A percentile compares a stretch with the other conserved stretches of the same genome.
Conservation (phyloP, 2,797 vertebrate genomes). For the Naso thynnoides region DNA sequence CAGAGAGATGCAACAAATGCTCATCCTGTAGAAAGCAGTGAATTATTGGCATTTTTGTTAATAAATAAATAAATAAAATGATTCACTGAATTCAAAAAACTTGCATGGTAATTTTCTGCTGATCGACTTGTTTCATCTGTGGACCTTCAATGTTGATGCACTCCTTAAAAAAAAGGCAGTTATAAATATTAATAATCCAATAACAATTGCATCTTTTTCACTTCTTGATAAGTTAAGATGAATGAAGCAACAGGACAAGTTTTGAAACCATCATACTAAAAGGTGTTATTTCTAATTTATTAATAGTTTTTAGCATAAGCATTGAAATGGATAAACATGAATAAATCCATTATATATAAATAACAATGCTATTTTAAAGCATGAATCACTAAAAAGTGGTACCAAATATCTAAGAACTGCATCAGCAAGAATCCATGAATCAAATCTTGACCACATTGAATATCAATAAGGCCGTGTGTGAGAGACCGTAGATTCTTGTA, state of each 20-base stretch:
- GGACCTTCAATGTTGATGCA: background rate
- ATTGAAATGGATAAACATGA: background rate
- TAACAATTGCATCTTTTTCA: background rate
- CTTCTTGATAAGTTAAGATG: background rate
- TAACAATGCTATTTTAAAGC: background rate
- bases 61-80: background rate
- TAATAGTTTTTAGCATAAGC: conserved; percentile 16
- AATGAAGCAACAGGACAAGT: background rate
- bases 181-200: background rate
- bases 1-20: background rate
- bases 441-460: background rate
- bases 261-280: background rate
- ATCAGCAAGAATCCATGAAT: conserved; percentile 10
- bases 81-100: background rate
- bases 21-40: background rate
- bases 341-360: conserved; percentile 3
- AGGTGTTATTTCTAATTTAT: conserved; percentile 1
- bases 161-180: too few relatives aligned
- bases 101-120: background rate
- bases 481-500: conserved; percentile 7
- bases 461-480: background rate
- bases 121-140: background rate
- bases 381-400: conserved; percentile 6
- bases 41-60: background rate
- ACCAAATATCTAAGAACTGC: background rate